Evolutionary conservation across 2,888 invertebrate genomes (phyloP).

Genomic region (Habroteleia sp.): DNA sequence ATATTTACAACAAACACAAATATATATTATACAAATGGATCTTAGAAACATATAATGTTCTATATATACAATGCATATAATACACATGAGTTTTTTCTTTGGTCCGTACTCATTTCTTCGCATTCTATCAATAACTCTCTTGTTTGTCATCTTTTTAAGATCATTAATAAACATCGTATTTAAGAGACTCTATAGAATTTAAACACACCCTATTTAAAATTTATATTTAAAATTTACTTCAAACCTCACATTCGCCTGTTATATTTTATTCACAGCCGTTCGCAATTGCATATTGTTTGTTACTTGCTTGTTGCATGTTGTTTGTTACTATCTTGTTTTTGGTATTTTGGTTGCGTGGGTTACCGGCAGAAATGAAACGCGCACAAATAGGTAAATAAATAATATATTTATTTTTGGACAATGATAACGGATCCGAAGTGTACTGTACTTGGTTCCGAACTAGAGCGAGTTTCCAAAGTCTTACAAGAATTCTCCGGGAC

Average conservation of each 20-base stretch:
- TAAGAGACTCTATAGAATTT: constrained; percentile 36
- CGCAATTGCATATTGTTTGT: constrained; percentile 46
- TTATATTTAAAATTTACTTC: constrained; percentile 26
- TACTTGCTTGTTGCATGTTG: too few relatives aligned
- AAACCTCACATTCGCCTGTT: constrained; percentile 31
- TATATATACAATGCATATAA: constrained; percentile 26
- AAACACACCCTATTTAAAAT: constrained; percentile 50
- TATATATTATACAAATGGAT: constrained; percentile 36
- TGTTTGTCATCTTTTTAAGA: constrained; percentile 29
- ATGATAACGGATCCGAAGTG: too few relatives aligned
- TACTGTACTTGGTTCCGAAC: too few relatives aligned
- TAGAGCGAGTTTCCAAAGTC: too few relatives aligned
- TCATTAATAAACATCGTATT: constrained; percentile 27
- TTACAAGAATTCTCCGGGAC: too few relatives aligned
- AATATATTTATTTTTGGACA: too few relatives aligned
- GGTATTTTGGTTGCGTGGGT: constrained; percentile 24
- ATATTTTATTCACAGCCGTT: constrained; percentile 65
- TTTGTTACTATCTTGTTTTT: constrained; percentile 22
- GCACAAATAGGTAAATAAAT: too few relatives aligned
- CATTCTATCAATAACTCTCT: constrained; percentile 21
- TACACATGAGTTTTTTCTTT: constrained; percentile 31
- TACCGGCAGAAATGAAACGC: constrained; percentile 16
- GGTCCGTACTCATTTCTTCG: constrained; percentile 9
- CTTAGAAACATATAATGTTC: constrained; percentile 36
- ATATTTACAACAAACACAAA: constrained; percentile 49